Evolutionary conservation across 2,888 invertebrate genomes (phyloP).

Genomic region (Campoletis raptor): DNA sequence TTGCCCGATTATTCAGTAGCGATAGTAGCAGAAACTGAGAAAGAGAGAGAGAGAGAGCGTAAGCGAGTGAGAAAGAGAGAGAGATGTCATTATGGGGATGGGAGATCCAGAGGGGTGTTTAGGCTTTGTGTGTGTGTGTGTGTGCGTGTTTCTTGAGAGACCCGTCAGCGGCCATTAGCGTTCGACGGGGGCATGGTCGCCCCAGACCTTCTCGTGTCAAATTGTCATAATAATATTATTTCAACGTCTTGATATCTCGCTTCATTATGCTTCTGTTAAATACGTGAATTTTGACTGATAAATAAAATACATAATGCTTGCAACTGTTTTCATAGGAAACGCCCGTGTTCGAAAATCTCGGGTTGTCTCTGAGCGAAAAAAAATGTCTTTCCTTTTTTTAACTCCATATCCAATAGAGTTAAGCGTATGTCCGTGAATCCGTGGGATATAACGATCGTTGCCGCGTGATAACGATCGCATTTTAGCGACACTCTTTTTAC

Average conservation of each 20-base stretch:
- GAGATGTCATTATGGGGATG: conserved; percentile 46
- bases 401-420: conserved; percentile 11
- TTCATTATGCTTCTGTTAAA: conserved; percentile 10
- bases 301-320: not conserved
- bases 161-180: conserved; percentile 81
- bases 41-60: conserved; percentile 16
- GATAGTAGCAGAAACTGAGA: conserved; percentile 9
- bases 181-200: conserved; percentile 78
- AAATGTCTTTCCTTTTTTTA: conserved; percentile 33
- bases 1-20: conserved; percentile 31
- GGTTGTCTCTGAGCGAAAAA: conserved; percentile 20
- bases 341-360: conserved; percentile 21
- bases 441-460: not conserved
- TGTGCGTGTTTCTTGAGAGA: conserved; percentile 68
- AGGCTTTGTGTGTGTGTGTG: conserved; percentile 25
- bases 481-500: not conserved
- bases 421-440: conserved; percentile 25
- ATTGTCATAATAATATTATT: conserved; percentile 70
- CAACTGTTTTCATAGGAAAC: conserved; percentile 38
- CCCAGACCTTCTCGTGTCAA: conserved; percentile 75
- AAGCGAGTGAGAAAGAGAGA: not conserved
- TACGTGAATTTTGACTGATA: conserved; percentile 4
- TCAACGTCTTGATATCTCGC: not conserved
- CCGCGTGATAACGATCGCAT: conserved; percentile 1
- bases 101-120: conserved; percentile 48